Evolutionary conservation across 2,888 invertebrate genomes (phyloP), one percentile per base, ranked within the genome.

Genomic region (Oligia fasciuncula): DNA sequence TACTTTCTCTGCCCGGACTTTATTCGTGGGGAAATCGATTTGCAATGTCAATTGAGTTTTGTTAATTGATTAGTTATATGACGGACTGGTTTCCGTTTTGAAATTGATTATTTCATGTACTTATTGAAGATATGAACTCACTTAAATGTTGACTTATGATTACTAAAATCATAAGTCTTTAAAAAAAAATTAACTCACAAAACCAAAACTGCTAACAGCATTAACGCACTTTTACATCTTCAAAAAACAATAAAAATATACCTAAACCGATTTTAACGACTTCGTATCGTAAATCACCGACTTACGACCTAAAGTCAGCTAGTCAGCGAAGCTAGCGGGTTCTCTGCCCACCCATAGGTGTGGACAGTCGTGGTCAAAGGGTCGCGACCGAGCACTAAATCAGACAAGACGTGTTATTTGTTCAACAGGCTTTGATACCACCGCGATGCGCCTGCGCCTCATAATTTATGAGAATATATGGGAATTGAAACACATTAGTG

Each of bases 301-400:
- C 81, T 81, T 84, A 82, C 75, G 85, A 86, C 80, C 85, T 88
- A 46, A 80, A 89, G 88, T 91, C 90, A 87, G 91, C 91, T 91
- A 91, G 91, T 92, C 70, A 80, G 81, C 88, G 90, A 82, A 89
- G 91, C 91, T 92, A 90, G 87, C 86, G 89, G 92, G 92, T 80
- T 93, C 94, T 94, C 94, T 85, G 91, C 91, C 95, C 95, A 94
- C 95, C 95, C 94, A 93, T 93, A 94, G 94, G 94, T 95, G 95
- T 94, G 90, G 95, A 95, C 94, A 95, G 92, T 85, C 73, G 29
- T 62, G 86, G 77, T 88, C 87, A 87, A 87, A 85, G 86, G 87
- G 84, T 89, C 87, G 85, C 87, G 83, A 79, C 83, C 86, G 84
- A 77, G 74, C 90, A 91, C 91, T 94, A 94, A 94, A 95, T 94